These are phyloP conservation scores for Mandrillus leucophaeus DNA, from an alignment of 2,113 vertebrate species.

Conservation along the genomic window DNA sequence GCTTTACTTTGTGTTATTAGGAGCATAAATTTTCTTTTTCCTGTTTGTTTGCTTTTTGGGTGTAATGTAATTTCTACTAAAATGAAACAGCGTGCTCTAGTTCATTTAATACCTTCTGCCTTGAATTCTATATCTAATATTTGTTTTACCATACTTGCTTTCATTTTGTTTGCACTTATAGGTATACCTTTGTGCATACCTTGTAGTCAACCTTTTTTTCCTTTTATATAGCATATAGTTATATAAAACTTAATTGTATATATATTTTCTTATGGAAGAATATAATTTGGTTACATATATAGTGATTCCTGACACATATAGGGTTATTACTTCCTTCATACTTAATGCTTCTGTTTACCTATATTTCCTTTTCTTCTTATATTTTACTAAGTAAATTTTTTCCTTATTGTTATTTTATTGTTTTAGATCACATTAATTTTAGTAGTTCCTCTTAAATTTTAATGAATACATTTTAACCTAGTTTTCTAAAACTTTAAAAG, in stretches of 20 bases:
- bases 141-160: background rate
- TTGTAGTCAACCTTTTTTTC: background rate
- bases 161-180: background rate
- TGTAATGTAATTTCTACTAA: background rate
- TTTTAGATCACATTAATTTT: background rate
- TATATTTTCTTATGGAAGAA: background rate
- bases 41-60: background rate
- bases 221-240: background rate
- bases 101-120: background rate
- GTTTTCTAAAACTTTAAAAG: background rate
- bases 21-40: background rate
- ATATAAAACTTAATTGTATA: background rate
- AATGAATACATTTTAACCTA: background rate
- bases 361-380: background rate
- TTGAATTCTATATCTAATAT: background rate
- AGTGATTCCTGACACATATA: background rate
- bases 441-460: background rate
- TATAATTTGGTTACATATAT: background rate
- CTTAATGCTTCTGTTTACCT: background rate
- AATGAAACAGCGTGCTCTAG: background rate
- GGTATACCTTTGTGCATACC: background rate
- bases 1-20: background rate
- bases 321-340: background rate
- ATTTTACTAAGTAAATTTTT: background rate
- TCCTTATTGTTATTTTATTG: background rate